Base-by-base conservation (phyloP, 1,140 invertebrate species). In the Nomia melanderi region DNA sequence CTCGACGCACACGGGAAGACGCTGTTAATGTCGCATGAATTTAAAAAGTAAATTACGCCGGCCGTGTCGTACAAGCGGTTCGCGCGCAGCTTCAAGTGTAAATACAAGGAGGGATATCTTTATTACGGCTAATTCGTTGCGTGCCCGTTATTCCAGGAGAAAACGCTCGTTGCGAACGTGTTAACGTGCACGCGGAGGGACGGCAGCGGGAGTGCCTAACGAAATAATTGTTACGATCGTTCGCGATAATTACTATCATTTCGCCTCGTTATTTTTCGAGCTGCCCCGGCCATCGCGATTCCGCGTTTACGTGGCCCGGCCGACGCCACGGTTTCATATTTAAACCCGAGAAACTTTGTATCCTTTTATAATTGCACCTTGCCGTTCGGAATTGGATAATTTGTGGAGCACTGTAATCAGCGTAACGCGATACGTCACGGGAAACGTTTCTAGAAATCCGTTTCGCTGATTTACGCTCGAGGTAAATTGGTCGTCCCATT, bases 61-160 rank as follows among this genome's bases (percentile, higher is more conserved):
- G 39, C 0, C 27, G 29, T 66, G 72, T 65, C 31, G 27, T 56
- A 31, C 63, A 57, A 57, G 64, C n/a, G 23, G 29, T 73, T 50
- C 23, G 59, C 57, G 47, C 47, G 47, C 12, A 66, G 65, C 31
- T 50, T 72, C 41, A 14, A 63, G n/a, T 44, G 41, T 72, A 39
- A 72, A 72, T 25, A 33, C 39, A 41, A 65, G 60, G 53, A 41
- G 27, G 50, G 27, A 56, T 65, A 66, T 66, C 20, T 74, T 74
- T 74, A 57, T 41, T 56, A 12, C 62, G 33, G 50, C 50, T 66
- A 74, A 74, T 65, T 74, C 23, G 47, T 74, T 31, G 50, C 47
- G 50, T 17, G 62, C 33, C 39, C 50, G 27, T 56, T 66, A 56
- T 66, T 31, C 50, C 20, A 6, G 25, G 2, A 20, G 25, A 56